A percentile compares a stretch with the other conserved stretches of the same genome.
Conservation (phyloP, 2,888 invertebrate genomes). For the Luperina nickerlii region DNA sequence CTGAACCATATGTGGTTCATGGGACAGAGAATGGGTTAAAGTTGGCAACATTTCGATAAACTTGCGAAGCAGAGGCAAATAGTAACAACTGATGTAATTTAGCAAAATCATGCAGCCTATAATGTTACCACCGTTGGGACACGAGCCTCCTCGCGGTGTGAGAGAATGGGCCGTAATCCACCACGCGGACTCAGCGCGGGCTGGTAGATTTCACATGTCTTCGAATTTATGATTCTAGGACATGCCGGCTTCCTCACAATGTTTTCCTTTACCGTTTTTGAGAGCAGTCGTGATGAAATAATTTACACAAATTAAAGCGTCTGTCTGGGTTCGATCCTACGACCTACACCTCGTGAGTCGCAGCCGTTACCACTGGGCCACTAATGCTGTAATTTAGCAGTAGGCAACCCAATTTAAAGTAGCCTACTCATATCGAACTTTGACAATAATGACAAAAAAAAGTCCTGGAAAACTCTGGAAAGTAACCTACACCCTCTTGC, state of each 20-base stretch:
- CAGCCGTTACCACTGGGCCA: neutral
- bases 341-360: too few species aligned
- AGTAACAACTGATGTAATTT: neutral
- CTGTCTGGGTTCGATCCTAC: neutral
- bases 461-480: neutral
- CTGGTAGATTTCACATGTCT: neutral
- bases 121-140: neutral
- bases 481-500: slow-evolving; percentile 1
- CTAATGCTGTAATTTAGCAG: neutral
- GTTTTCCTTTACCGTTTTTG: neutral
- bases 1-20: too few species aligned
- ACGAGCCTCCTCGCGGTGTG: too few species aligned
- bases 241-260: neutral
- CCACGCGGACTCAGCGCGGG: neutral
- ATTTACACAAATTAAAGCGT: neutral
- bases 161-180: too few species aligned
- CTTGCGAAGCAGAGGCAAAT: neutral
- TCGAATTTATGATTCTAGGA: neutral
- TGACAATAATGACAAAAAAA: too few species aligned
- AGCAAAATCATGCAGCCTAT: neutral
- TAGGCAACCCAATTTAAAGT: neutral
- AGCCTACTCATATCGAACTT: neutral
- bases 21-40: neutral
- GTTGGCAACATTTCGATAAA: neutral
- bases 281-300: neutral